Conservation (phyloP, 2,888 invertebrate genomes). For the Ommatoiulus sabulosus region DNA sequence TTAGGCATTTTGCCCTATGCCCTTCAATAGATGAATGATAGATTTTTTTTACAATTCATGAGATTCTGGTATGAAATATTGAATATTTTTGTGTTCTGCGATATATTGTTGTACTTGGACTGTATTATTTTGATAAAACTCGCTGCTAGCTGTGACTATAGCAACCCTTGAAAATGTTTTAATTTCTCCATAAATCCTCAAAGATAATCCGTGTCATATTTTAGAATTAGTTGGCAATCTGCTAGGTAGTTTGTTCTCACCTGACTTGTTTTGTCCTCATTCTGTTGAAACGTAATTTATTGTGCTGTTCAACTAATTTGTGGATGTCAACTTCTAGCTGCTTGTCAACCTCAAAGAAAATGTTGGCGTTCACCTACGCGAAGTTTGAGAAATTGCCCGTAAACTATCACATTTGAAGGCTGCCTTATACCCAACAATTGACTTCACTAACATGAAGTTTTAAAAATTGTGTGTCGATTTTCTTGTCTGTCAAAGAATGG, state of each 20-base stretch:
- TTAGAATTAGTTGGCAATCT: background rate
- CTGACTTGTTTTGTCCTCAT: background rate
- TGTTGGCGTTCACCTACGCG: background rate
- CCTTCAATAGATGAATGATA: too few relatives aligned
- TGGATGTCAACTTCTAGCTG: background rate
- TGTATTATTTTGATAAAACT: background rate
- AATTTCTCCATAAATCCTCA: background rate
- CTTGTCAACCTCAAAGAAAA: background rate
- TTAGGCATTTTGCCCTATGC: too few relatives aligned
- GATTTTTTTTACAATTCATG: too few relatives aligned
- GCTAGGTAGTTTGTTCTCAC: background rate
- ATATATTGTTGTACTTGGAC: background rate
- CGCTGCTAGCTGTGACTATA: background rate
- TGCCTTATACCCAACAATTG: background rate
- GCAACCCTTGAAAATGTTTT: background rate
- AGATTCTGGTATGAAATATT: too few relatives aligned
- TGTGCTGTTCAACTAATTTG: background rate
- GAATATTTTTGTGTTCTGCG: background rate
- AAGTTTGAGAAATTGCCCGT: background rate
- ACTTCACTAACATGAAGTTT: background rate
- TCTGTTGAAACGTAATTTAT: background rate
- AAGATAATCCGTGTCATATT: background rate
- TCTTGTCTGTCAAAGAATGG: background rate
- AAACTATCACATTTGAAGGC: background rate
- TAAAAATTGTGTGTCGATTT: background rate